These are phyloP conservation scores for Panagrolaimus sp. DNA, from an alignment of 1,140 invertebrate species.

Conservation along the genomic window DNA sequence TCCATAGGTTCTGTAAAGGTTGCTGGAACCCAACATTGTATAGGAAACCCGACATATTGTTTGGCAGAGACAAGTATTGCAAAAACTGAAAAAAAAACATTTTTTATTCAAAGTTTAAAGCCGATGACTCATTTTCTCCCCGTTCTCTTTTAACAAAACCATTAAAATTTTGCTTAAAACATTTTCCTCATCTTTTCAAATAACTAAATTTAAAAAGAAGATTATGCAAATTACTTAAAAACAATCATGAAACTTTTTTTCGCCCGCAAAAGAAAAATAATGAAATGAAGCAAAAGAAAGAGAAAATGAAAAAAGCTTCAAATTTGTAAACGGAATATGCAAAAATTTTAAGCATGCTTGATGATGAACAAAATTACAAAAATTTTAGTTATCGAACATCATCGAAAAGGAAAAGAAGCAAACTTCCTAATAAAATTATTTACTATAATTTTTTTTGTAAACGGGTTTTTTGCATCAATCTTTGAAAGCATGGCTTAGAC, in stretches of 20 bases:
- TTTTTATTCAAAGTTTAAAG: neutral
- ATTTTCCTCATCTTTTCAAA: slow-evolving; percentile 4
- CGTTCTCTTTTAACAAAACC: neutral
- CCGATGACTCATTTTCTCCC: neutral
- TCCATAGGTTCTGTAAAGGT: slow-evolving; percentile 58
- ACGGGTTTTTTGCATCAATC: no score
- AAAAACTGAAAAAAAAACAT: slow-evolving; percentile 50
- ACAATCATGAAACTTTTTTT: slow-evolving; percentile 5
- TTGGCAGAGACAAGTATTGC: slow-evolving; percentile 57
- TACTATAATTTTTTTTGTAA: no score
- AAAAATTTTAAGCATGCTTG: no score
- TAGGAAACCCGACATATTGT: slow-evolving; percentile 53
- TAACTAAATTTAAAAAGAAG: neutral
- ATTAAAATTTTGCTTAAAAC: neutral
- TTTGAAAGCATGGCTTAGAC: no score
- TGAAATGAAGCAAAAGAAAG: no score
- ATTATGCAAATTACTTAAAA: slow-evolving; percentile 13
- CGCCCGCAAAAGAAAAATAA: no score
- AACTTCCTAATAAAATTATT: no score
- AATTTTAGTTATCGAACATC: no score
- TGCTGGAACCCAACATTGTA: slow-evolving; percentile 54
- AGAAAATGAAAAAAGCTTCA: neutral
- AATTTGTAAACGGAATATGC: neutral
- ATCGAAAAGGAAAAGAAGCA: no score
- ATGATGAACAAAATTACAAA: no score